Conservation (phyloP, 1,140 invertebrate species). For the Cyphomyrmex costatus region DNA sequence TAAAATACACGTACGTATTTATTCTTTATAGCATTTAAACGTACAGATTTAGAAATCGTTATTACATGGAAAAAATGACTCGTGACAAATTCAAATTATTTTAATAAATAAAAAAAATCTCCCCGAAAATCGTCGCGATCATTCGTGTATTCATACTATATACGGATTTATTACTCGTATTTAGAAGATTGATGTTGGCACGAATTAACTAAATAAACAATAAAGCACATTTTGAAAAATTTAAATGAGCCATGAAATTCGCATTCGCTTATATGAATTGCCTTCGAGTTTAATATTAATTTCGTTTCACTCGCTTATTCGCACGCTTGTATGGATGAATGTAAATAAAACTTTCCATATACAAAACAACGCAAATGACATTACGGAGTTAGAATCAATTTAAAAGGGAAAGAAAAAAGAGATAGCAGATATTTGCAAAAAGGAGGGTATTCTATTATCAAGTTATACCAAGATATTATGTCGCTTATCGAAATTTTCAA, state of each 20-base stretch:
- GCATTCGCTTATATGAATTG: constrained; percentile 9
- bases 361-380: constrained; percentile 52
- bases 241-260: constrained; percentile 20
- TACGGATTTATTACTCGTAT: background rate
- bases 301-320: background rate
- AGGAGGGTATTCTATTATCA: constrained; percentile 20
- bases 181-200: background rate
- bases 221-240: constrained; percentile 32
- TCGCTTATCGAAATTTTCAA: constrained; percentile 14
- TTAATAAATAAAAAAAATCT: constrained; percentile 5
- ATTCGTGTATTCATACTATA: background rate
- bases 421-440: constrained; percentile 14
- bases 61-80: background rate
- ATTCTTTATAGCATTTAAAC: background rate
- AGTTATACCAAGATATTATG: constrained; percentile 23
- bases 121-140: background rate
- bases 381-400: constrained; percentile 43
- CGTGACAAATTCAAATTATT: background rate
- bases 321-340: background rate
- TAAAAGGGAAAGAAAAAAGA: background rate
- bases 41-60: background rate
- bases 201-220: constrained; percentile 1
- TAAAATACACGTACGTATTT: constrained; percentile 9
- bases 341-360: constrained; percentile 58
- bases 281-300: constrained; percentile 53